Base-by-base conservation (phyloP, 2,888 invertebrate genomes). In the Nemotelus nigrinus region DNA sequence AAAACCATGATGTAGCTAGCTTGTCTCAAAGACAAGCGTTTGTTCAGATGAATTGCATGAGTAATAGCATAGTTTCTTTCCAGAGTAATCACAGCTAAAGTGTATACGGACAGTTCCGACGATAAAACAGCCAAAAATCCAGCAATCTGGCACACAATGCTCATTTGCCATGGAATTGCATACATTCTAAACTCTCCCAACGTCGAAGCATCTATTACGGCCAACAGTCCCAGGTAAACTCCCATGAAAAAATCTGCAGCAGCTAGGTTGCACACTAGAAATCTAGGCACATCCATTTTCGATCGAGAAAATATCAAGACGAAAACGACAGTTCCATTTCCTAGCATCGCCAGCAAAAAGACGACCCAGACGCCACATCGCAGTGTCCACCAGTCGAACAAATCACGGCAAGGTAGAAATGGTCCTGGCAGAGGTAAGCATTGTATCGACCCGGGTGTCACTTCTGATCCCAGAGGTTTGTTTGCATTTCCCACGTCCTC, bases 181-280 rank as follows among this genome's bases (percentile, higher is more conserved):
- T 96, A 96, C 90, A 94, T 95, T 82, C 97, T 93, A 88, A 98
- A 99, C 87, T 97, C 96, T 44, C 98, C 98, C 78, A 98, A 88
- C 0, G 98, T 98, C 43, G 96, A 95, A 0, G 97, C 97, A 87
- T 99, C 99, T 74, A 98, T 96, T 63, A 98, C 95, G 0, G 98
- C 98, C 83, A 99, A 88, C 83, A 98, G 93, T 0, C 97, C 97
- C 80, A 98, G 89, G 87, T 98, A 98, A 76, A 97, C 90, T 76
- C 98, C 98, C 96, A 99, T 98, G 87, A 96, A 96, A 87, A 99
- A 96, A 88, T 99, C 98, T 0, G 98, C 98, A 0, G 97, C 94
- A 0, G 98, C 98, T 81, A 99, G 90, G 88, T 99, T 99, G 86
- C 97, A 96, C 78, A 99, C 98, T 79, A 98, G 91, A 88, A 99